Percentiles rank a stretch among this genome's conserved stretches.
Evolutionary conservation across 2,113 vertebrate species (phyloP).

Genomic region (Tychaedon coryphoeus): DNA sequence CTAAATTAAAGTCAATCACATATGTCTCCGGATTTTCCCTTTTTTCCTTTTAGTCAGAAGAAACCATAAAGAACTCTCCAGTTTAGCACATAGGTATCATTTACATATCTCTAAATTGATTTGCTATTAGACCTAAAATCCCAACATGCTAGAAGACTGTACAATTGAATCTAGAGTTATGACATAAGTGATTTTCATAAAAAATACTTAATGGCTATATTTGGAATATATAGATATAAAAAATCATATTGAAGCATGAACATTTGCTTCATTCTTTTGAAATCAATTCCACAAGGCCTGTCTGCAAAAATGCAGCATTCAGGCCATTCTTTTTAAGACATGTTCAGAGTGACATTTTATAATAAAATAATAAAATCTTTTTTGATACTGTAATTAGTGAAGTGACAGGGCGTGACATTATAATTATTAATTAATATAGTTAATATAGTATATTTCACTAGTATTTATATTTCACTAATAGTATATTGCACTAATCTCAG

Average conservation of each 20-base stretch:
- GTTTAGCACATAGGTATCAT: background rate
- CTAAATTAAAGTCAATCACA: background rate
- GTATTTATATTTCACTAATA: too few relatives aligned
- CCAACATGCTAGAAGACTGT: background rate
- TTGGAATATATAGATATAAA: accelerated
- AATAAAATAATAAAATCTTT: background rate
- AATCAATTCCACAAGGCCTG: background rate
- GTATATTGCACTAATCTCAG: background rate
- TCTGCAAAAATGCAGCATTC: background rate
- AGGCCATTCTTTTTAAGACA: background rate
- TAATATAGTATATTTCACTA: too few relatives aligned
- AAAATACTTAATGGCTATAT: background rate
- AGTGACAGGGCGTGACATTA: background rate
- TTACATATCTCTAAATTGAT: background rate
- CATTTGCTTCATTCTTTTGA: background rate
- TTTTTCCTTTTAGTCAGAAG: background rate
- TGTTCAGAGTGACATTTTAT: background rate
- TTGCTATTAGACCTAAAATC: background rate
- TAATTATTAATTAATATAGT: background rate
- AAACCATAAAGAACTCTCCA: background rate
- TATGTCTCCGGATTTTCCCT: background rate
- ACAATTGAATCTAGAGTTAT: background rate
- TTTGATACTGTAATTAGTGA: background rate
- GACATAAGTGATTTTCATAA: background rate
- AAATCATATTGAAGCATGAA: background rate